Conservation (phyloP, 2,113 vertebrate species). For the Corvus moneduloides region DNA sequence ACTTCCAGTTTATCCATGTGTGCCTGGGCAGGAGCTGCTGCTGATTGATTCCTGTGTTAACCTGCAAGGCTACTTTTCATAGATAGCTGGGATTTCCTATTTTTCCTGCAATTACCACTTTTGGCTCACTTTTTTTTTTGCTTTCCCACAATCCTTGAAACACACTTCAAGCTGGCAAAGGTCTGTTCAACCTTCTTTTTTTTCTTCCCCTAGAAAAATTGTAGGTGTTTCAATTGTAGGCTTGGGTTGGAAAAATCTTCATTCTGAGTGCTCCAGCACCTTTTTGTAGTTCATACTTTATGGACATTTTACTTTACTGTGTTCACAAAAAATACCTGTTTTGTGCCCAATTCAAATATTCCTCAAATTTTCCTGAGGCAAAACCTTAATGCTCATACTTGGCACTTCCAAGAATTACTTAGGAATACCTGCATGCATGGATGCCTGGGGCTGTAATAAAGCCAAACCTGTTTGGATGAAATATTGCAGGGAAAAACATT, state of each 20-base stretch:
- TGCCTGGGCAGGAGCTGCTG: background rate
- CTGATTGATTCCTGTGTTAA: background rate
- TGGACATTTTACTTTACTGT: background rate
- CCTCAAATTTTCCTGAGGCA: background rate
- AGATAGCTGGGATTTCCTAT: background rate
- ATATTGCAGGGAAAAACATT: background rate
- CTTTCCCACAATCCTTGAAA: constrained; percentile 7
- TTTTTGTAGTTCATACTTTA: background rate
- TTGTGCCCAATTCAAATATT: background rate
- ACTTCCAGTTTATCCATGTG: background rate
- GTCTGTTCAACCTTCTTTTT: background rate
- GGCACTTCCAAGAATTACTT: constrained; percentile 12
- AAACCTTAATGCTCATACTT: background rate
- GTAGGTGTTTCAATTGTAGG: background rate
- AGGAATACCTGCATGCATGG: background rate
- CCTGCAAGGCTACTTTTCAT: background rate
- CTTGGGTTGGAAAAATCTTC: background rate
- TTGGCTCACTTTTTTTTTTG: background rate
- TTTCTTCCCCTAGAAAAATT: background rate
- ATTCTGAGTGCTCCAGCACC: background rate
- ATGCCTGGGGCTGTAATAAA: constrained; percentile 18
- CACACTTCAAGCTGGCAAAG: background rate
- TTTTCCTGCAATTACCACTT: background rate
- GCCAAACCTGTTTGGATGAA: constrained; percentile 3
- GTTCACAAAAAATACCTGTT: background rate